These are phyloP conservation scores for Chironomus tentans DNA, from an alignment of 2,888 invertebrate species.

Conservation along the genomic window DNA sequence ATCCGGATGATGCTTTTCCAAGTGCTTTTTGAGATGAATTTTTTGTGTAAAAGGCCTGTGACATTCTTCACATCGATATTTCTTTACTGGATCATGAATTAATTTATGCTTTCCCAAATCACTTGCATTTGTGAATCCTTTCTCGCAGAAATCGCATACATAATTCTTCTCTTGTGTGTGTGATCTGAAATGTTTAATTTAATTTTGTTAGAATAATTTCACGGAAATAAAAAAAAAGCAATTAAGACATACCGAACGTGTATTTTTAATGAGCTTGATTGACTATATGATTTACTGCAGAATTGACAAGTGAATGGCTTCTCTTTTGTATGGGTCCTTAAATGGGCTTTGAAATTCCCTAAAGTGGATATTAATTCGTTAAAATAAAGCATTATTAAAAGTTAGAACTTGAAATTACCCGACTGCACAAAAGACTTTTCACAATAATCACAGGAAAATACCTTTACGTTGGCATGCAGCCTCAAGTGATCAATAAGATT, in stretches of 20 bases:
- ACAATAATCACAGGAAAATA: conserved; percentile 31
- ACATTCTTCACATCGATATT: conserved; percentile 30
- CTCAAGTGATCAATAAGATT: conserved; percentile 32
- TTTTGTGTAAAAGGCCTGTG: conserved; percentile 31
- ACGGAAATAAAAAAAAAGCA: no score
- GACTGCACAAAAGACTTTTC: conserved; percentile 32
- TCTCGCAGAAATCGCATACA: conserved; percentile 30
- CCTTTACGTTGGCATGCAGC: conserved; percentile 32
- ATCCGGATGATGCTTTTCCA: conserved; percentile 2
- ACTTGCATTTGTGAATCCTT: conserved; percentile 32
- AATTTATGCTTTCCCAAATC: conserved; percentile 30
- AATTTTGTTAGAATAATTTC: neutral
- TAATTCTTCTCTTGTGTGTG: conserved; percentile 33
- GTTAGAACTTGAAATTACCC: conserved; percentile 32
- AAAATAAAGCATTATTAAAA: no score
- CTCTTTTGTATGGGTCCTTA: conserved; percentile 32
- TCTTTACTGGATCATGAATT: conserved; percentile 29
- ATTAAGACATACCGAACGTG: conserved; percentile 29
- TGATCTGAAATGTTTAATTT: neutral
- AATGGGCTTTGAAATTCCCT: conserved; percentile 32
- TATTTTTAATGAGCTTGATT: conserved; percentile 31
- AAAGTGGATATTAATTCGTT: no score
- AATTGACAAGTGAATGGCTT: conserved; percentile 31
- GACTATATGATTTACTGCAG: conserved; percentile 31
- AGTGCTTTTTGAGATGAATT: conserved; percentile 28